Base-by-base conservation (phyloP, 2,797 vertebrate genomes). In the Sebastes taczanowskii region DNA sequence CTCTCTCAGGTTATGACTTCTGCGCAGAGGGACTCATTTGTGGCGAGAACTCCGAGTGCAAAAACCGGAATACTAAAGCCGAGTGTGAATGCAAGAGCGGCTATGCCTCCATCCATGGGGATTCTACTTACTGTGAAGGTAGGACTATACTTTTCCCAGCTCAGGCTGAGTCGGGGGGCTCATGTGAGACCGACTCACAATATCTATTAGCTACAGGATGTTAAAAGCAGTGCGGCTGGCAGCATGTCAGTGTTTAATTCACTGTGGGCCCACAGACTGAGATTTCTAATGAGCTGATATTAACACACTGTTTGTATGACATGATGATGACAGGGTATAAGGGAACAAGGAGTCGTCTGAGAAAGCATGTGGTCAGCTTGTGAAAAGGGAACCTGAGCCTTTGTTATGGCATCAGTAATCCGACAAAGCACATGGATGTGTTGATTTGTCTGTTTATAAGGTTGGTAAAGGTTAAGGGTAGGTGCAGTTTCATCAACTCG, bases 61-160 rank as follows among this genome's bases (percentile, higher is more conserved):
- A 96, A 93, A 99, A 98, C 89, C 95, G 94, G 95, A 97, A 97
- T 91, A 97, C 96, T 11, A 97, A 96, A 95, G 97, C 97, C 1
- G 96, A 97, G 60, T 99, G 98, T 69, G 97, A 97, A 89, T 99
- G 98, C 93, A 97, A 95, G 93, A 97, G 80, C 0, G 98, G 98
- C 53, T 99, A 96, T 46, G 93, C 96, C 11, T 96, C 97, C 71
- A 88, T 96, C 81, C 97, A 97, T 20, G 97, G 97, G 77, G 97
- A 99, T 80, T 92, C 97, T 0, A 96, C 97, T 0, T 97, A 97
- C 88, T 99, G 98, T 80, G 97, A 99, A 97, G 98, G 98, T 99
- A 97, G 93, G 93, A 71, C 71, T 32, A 3, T 13, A 20, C 53
- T 80, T 59, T 7, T 46, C 16, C 71, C 46, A 3, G 20, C 83